Evolutionary conservation across 2,113 vertebrate genomes (phyloP).

Genomic region (Spea bombifrons): DNA sequence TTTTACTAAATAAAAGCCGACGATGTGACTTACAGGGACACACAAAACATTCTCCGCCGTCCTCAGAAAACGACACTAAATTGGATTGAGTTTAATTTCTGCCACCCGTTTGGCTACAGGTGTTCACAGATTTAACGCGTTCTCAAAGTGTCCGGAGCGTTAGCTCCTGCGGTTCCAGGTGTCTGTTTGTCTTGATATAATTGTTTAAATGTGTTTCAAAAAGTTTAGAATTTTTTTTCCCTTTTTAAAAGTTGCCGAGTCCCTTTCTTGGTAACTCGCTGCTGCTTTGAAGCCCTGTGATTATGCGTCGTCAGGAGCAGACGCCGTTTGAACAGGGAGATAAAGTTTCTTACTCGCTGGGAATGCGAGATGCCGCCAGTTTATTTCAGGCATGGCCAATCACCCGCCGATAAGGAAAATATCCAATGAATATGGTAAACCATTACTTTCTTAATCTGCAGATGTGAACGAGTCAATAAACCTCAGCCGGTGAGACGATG

Average conservation of each 20-base stretch:
- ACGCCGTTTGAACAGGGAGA: conserved; percentile 17
- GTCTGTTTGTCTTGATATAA: conserved; percentile 41
- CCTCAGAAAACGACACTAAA: conserved; percentile 26
- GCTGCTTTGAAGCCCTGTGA: background rate
- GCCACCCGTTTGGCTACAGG: conserved; percentile 40
- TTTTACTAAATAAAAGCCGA: conserved; percentile 37
- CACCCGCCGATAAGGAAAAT: conserved; percentile 27
- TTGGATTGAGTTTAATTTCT: conserved; percentile 45
- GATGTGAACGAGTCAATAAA: conserved; percentile 1
- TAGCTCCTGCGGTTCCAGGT: conserved; percentile 13
- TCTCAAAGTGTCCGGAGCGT: conserved; percentile 52
- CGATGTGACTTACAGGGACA: conserved; percentile 26
- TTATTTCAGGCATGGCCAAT: conserved; percentile 44
- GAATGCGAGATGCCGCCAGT: conserved; percentile 2
- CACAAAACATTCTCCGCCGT: background rate
- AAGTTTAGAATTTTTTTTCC: conserved; percentile 10
- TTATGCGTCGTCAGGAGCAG: conserved; percentile 6
- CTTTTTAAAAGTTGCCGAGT: background rate
- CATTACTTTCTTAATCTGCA: background rate
- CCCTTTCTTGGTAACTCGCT: conserved; percentile 22
- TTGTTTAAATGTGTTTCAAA: conserved; percentile 1
- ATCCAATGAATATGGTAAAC: conserved; percentile 36
- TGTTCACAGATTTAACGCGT: conserved; percentile 50
- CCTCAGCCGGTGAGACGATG: background rate
- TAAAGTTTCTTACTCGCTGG: conserved; percentile 28